Evolutionary conservation across 1,140 invertebrate genomes (phyloP).

Genomic region (Pteromalus puparum): DNA sequence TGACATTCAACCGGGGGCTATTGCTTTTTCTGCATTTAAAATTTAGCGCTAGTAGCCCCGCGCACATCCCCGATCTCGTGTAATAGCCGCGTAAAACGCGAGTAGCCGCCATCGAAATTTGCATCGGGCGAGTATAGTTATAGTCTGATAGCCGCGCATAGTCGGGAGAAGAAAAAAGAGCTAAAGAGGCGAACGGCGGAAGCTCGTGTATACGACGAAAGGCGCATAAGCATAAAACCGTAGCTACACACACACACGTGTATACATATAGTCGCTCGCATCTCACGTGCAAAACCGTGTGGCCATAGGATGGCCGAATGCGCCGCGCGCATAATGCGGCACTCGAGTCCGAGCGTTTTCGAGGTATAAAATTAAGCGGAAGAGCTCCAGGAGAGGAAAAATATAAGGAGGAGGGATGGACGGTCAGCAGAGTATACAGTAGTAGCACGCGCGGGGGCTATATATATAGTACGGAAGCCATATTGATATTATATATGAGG

Average conservation of each 20-base stretch:
- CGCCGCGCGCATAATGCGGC: background rate
- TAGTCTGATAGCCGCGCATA: background rate
- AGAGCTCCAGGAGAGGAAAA: conserved; percentile 31
- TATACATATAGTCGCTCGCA: background rate
- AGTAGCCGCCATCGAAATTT: background rate
- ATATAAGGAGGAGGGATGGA: background rate
- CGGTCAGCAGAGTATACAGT: background rate
- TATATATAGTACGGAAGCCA: conserved; percentile 58
- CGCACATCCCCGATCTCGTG: background rate
- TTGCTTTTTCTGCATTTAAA: conserved; percentile 37
- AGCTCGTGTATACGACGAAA: background rate
- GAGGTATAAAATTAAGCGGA: conserved; percentile 33
- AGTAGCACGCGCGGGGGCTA: background rate
- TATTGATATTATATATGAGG: conserved; percentile 60
- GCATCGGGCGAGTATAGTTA: background rate
- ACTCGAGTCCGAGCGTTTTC: conserved; percentile 25
- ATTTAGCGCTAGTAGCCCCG: background rate
- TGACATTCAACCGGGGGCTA: background rate
- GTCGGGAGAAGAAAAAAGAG: background rate
- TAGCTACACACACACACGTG: background rate
- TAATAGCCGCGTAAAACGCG: background rate
- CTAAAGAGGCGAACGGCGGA: background rate
- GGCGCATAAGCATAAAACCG: background rate
- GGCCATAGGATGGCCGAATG: background rate
- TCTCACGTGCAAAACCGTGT: background rate